Evolutionary conservation across 2,888 invertebrate genomes (phyloP).

Genomic region (Zootermopsis nevadensis): DNA sequence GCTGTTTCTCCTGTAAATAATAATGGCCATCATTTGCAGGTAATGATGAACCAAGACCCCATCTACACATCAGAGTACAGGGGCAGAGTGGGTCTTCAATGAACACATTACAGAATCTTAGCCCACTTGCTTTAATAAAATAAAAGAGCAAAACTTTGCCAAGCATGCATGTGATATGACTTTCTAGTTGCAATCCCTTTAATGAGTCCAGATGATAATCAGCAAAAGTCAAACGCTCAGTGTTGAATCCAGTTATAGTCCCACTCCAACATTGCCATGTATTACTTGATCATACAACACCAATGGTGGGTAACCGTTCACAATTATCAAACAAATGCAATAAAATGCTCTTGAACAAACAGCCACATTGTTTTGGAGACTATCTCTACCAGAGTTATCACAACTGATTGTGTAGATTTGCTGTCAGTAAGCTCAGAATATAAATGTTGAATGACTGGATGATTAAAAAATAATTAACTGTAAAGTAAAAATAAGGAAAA

Average conservation of each 20-base stretch:
- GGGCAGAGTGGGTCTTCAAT: not conserved
- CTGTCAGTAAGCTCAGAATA: too few species aligned
- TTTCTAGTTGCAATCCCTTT: not conserved
- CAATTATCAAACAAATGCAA: not conserved
- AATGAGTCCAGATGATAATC: not conserved
- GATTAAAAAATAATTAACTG: too few species aligned
- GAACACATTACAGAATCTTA: slow-evolving; percentile 15
- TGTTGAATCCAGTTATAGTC: not conserved
- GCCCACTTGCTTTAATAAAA: not conserved
- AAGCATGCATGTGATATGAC: not conserved
- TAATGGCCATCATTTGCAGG: not conserved
- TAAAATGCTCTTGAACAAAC: too few species aligned
- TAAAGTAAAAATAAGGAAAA: too few species aligned
- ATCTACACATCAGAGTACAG: not conserved
- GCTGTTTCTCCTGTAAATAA: not conserved
- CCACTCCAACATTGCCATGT: not conserved
- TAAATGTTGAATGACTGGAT: too few species aligned
- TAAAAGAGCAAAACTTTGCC: not conserved
- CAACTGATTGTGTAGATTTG: too few species aligned
- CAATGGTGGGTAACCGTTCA: not conserved
- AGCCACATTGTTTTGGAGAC: too few species aligned
- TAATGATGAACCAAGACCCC: slow-evolving; percentile 7
- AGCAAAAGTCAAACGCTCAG: not conserved
- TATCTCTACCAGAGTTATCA: too few species aligned
- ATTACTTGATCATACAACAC: not conserved